phyloP scores from a whole-genome alignment of 2,888 invertebrate genomes.

The Tiliacea citrago region DNA sequence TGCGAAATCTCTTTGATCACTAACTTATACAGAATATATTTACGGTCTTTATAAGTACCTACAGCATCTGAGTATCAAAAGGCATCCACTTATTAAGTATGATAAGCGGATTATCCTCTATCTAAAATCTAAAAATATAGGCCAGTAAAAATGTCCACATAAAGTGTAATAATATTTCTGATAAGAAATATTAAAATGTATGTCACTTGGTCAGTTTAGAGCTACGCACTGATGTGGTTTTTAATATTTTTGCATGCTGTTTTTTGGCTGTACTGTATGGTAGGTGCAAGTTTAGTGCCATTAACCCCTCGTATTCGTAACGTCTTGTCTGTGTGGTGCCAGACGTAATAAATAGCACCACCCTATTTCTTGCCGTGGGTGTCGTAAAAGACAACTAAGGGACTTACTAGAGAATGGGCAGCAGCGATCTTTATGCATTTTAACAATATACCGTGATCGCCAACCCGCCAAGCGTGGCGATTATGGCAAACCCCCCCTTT shows the following conservation, averaged over 20 bases:
- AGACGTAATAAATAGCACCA: no score
- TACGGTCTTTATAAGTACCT: no score
- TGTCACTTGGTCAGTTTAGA: neutral
- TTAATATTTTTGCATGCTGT: neutral
- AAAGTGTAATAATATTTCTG: neutral
- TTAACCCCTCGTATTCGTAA: no score
- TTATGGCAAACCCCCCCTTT: no score
- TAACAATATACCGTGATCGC: no score
- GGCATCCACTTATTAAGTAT: conserved; percentile 6
- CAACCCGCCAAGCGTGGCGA: no score
- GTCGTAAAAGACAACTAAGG: no score
- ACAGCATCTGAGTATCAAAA: conserved; percentile 5
- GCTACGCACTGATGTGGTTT: neutral
- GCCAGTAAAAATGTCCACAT: neutral
- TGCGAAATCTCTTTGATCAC: neutral
- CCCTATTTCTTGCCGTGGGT: no score
- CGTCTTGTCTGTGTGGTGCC: no score
- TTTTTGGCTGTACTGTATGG: neutral
- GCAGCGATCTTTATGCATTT: no score
- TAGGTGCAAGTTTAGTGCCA: no score
- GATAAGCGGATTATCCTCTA: conserved; percentile 10
- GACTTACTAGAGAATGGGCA: no score
- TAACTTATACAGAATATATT: conserved; percentile 2
- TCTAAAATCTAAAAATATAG: conserved; percentile 9
- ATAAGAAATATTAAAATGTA: neutral